Evolutionary conservation across 1,140 invertebrate species (phyloP), one percentile per base, ranked within the genome.

Genomic region (Tigriopus japonicus): DNA sequence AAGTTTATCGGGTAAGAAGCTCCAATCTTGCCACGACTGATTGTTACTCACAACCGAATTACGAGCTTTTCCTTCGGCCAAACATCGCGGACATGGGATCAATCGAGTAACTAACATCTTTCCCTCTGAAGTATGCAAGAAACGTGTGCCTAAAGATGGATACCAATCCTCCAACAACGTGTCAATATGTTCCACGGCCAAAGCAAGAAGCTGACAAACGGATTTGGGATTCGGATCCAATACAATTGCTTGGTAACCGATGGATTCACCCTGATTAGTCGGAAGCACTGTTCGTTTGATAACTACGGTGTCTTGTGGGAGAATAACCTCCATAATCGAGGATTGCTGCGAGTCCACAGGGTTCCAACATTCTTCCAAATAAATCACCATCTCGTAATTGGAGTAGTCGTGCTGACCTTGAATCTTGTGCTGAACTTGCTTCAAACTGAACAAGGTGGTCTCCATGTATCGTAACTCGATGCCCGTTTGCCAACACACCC

Each of bases 91-190:
- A 72, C 95, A 99, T 0, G 92, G 87, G 51, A 97, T 84, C 17
- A 98, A 68, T n/a, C 95, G 76, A 0, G 90, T 97, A 10, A 99
- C 87, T 23, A 99, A 73, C 69, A 95, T 86, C 64, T 87, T 83
- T 0, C 95, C 95, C 70, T 95, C 91, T 0, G 90, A 93, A 0
- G 92, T 97, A 69, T 98, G 95, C 1, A 93, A 89, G 73, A 98
- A 98, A 49, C 94, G 78, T 1, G 93, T 97, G 6, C 94, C 86
- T 65, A 93, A 74, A 0, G 88, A 88, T 0, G 92, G 92, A 74
- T 94, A 97, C 94, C 95, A 98, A 71, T 98, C 95, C 71, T 98
- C 95, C 0, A 98, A 72, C 21, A 99, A 72, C 55, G 92, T 84
- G 70, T 99, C 95, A 65, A 98, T 88, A 69, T 97, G 91, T 70